A percentile compares a stretch with the other conserved stretches of the same genome.
These are phyloP conservation scores for Cuniculus paca DNA, from an alignment of 2,797 vertebrate genomes.

Conservation along the genomic window DNA sequence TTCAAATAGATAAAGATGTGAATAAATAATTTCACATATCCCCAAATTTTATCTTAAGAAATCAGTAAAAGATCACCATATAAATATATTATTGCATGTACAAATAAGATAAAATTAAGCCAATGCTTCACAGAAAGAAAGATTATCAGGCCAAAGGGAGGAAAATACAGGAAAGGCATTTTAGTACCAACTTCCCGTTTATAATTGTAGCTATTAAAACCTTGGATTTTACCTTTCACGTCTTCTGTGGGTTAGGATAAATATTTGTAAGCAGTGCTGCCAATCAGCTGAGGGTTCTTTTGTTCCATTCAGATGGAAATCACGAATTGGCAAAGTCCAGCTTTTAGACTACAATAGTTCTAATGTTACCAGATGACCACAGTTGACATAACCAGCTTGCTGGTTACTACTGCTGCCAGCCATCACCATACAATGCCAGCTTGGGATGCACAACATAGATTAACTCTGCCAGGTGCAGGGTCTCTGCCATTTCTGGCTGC, in stretches of 20 bases:
- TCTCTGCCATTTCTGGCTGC: too few relatives aligned
- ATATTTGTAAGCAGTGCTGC: neutral
- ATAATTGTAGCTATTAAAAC: rapidly evolving
- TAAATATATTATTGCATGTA: neutral
- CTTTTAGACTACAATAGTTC: neutral
- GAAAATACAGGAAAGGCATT: neutral
- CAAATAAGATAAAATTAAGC: neutral
- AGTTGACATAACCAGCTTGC: too few relatives aligned
- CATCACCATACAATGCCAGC: too few relatives aligned
- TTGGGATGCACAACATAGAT: too few relatives aligned
- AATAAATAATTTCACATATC: neutral
- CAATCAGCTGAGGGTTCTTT: neutral
- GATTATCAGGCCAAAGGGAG: too few relatives aligned
- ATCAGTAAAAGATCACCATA: neutral
- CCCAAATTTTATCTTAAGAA: neutral
- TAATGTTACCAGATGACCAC: neutral
- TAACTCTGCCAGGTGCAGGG: too few relatives aligned
- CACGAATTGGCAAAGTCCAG: neutral
- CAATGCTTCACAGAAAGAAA: neutral
- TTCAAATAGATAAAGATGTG: neutral
- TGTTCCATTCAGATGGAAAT: neutral
- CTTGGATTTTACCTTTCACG: neutral
- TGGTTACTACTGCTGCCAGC: too few relatives aligned
- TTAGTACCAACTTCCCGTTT: neutral
- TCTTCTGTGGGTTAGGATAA: neutral